Evolutionary conservation across 1,140 invertebrate species (phyloP).

Genomic region (Pinna nobilis): DNA sequence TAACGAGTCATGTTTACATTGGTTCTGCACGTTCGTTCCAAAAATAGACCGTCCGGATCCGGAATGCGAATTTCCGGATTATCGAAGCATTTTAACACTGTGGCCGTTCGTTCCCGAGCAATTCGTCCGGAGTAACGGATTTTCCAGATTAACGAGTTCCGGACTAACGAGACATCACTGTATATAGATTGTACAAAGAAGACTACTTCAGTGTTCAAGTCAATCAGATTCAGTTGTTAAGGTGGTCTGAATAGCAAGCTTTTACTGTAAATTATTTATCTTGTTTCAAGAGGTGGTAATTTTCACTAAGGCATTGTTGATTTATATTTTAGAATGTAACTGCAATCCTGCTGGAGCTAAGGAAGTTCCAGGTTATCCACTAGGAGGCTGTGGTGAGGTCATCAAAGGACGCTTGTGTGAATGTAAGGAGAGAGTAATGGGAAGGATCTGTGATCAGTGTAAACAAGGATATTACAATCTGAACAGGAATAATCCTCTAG

Average conservation of each 20-base stretch:
- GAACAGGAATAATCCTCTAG: constrained; percentile 88
- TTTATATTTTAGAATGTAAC: constrained; percentile 86
- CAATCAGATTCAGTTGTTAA: too few relatives aligned
- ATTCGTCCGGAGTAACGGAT: too few relatives aligned
- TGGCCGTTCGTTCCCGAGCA: too few relatives aligned
- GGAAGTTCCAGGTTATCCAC: constrained; percentile 84
- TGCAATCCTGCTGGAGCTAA: constrained; percentile 97
- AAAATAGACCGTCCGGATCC: too few relatives aligned
- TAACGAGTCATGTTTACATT: too few relatives aligned
- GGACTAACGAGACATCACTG: too few relatives aligned
- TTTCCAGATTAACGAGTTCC: too few relatives aligned
- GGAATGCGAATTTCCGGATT: too few relatives aligned
- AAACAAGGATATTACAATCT: constrained; percentile 97
- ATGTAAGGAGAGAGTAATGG: constrained; percentile 95
- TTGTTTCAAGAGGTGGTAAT: neutral
- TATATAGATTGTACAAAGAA: too few relatives aligned
- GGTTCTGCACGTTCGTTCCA: too few relatives aligned
- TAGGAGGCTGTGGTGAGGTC: constrained; percentile 71
- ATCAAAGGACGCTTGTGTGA: constrained; percentile 90
- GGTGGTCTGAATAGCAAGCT: neutral
- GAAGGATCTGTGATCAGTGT: constrained; percentile 94
- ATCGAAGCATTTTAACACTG: too few relatives aligned
- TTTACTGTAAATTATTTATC: neutral
- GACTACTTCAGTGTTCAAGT: too few relatives aligned
- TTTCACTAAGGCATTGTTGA: neutral